Conservation (phyloP, 2,797 vertebrate genomes). For the Typhlichthys subterraneus region DNA sequence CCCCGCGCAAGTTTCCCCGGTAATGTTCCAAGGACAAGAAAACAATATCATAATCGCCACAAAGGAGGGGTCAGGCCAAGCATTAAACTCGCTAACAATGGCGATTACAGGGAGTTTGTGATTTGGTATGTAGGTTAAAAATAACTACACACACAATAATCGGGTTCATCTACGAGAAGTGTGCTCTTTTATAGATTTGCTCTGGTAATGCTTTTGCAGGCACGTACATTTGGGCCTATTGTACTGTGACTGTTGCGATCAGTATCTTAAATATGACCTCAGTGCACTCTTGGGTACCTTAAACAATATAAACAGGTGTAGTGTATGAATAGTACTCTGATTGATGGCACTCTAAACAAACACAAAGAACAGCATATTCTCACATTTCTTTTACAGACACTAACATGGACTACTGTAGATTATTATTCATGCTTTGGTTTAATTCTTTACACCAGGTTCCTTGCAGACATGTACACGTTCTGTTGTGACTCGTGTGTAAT, state of each 20-base stretch:
- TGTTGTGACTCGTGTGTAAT: constrained; percentile 54
- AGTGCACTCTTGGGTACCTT: constrained; percentile 32
- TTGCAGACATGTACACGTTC: constrained; percentile 39
- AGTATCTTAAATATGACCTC: constrained; percentile 10
- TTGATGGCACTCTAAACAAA: constrained; percentile 21
- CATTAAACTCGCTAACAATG: constrained; percentile 84
- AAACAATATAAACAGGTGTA: constrained; percentile 31
- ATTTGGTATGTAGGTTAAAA: constrained; percentile 51
- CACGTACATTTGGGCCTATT: background rate
- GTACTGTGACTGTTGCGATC: constrained; percentile 5
- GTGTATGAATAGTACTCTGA: constrained; percentile 38
- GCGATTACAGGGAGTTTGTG: constrained; percentile 79
- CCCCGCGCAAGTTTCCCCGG: constrained; percentile 74
- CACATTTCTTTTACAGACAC: constrained; percentile 46
- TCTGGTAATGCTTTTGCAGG: background rate
- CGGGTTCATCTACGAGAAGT: constrained; percentile 20
- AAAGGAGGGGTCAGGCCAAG: constrained; percentile 83
- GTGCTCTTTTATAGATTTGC: constrained; percentile 7
- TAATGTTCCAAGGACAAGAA: constrained; percentile 73
- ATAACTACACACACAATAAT: constrained; percentile 31
- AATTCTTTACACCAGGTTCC: constrained; percentile 46
- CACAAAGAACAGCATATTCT: constrained; percentile 26
- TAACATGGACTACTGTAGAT: constrained; percentile 16
- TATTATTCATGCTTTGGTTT: constrained; percentile 54
- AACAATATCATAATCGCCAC: constrained; percentile 74